A percentile compares a stretch with the other conserved stretches of the same genome.
Conservation (phyloP, 1,140 invertebrate genomes). For the Chironomus tepperi region DNA sequence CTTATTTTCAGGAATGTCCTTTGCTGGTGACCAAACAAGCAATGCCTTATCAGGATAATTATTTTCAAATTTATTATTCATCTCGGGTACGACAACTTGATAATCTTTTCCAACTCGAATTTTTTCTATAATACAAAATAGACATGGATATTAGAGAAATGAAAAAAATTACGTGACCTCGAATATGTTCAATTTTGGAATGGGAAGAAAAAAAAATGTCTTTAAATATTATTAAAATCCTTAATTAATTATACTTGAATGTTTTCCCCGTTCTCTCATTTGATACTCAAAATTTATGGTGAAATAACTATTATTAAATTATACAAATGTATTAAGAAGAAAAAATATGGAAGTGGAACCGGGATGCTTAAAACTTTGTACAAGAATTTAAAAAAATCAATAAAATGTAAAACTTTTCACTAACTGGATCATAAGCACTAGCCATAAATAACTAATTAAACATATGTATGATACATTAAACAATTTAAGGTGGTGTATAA, state of each 20-base stretch:
- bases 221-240: background rate
- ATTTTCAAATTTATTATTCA: constrained; percentile 52
- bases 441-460: too few species aligned
- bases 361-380: too few species aligned
- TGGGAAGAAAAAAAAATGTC: background rate
- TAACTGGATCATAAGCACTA: too few species aligned
- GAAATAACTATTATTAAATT: too few species aligned
- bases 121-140: constrained; percentile 57
- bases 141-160: constrained; percentile 30
- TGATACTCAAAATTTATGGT: too few species aligned
- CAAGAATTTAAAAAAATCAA: too few species aligned
- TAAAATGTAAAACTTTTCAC: too few species aligned
- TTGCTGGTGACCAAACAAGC: constrained; percentile 89
- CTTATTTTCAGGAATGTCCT: constrained; percentile 75
- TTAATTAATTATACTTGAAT: too few species aligned
- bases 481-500: background rate
- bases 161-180: constrained; percentile 20
- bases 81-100: constrained; percentile 81
- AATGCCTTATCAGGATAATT: constrained; percentile 72
- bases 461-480: too few species aligned
- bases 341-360: too few species aligned
- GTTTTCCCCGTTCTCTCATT: too few species aligned
- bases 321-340: too few species aligned
- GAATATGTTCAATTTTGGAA: background rate
- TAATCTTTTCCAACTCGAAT: constrained; percentile 90